phyloP scores from a whole-genome alignment of 2,113 vertebrate genomes.

The Narcine bancroftii region DNA sequence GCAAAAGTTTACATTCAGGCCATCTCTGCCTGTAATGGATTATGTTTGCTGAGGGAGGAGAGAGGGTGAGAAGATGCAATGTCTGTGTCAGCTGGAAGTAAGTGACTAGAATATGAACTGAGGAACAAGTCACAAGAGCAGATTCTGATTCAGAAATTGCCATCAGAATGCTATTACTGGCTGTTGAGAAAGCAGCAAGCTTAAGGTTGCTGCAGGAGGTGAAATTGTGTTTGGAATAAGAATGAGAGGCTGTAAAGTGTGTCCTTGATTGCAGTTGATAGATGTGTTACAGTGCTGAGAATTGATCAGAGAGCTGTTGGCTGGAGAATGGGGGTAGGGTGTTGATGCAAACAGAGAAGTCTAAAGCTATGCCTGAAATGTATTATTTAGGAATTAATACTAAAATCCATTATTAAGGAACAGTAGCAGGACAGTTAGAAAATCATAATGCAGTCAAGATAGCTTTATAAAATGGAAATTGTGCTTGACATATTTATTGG shows the following conservation, averaged over 20 bases:
- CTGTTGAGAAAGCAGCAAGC: background rate
- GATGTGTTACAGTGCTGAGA: background rate
- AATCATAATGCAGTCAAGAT: too few relatives aligned
- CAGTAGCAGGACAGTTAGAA: too few relatives aligned
- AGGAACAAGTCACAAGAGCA: background rate
- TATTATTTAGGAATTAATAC: too few relatives aligned
- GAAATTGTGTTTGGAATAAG: background rate
- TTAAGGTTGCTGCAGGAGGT: background rate
- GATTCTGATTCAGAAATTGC: background rate
- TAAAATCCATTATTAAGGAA: too few relatives aligned
- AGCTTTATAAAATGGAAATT: too few relatives aligned
- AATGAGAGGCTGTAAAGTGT: constrained; percentile 5
- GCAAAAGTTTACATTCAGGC: background rate
- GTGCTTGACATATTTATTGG: too few relatives aligned
- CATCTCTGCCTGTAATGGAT: background rate
- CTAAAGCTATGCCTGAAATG: background rate
- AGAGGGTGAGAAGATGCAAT: background rate
- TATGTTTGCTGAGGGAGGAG: background rate
- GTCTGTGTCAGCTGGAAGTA: background rate
- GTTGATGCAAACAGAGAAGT: background rate
- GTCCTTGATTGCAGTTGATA: background rate
- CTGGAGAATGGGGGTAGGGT: background rate
- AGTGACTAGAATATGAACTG: constrained; percentile 2
- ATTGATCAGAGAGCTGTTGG: background rate
- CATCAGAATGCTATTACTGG: background rate